Evolutionary conservation across 2,888 invertebrate species (phyloP).

Genomic region (Lathronympha strigana): DNA sequence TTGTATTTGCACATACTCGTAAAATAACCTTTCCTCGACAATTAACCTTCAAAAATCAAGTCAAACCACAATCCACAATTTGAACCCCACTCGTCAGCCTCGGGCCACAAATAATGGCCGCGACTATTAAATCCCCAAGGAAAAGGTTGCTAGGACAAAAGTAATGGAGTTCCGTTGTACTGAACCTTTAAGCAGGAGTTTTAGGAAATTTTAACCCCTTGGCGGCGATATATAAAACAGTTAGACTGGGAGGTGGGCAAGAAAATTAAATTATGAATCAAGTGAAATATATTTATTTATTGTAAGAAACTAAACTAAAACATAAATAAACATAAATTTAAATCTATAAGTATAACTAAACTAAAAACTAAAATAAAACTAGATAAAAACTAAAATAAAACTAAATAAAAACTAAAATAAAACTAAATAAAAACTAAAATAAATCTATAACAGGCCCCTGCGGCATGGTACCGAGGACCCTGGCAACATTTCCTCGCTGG

Average conservation of each 20-base stretch:
- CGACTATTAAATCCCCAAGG: conserved; percentile 60
- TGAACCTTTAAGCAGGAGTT: conserved; percentile 60
- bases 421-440: no score
- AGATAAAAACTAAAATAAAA: no score
- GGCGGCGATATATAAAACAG: conserved; percentile 58
- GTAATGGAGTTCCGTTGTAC: conserved; percentile 79
- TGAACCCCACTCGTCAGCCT: not conserved
- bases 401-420: no score
- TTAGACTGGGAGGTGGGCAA: conserved; percentile 50
- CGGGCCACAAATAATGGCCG: conserved; percentile 56
- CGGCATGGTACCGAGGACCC: no score
- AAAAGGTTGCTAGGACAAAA: conserved; percentile 57
- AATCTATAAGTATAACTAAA: no score
- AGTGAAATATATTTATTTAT: not conserved
- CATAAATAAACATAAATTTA: no score
- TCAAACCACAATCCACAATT: not conserved
- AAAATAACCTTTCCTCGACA: not conserved
- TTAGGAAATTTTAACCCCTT: conserved; percentile 64
- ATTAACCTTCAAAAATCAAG: not conserved
- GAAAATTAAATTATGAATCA: no score
- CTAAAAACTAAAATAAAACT: no score
- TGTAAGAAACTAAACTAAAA: no score
- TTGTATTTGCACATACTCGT: no score
- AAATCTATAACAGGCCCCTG: no score
- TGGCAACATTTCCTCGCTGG: no score